phyloP scores from a whole-genome alignment of 1,140 invertebrate species.

The Dendrolimus punctatus region DNA sequence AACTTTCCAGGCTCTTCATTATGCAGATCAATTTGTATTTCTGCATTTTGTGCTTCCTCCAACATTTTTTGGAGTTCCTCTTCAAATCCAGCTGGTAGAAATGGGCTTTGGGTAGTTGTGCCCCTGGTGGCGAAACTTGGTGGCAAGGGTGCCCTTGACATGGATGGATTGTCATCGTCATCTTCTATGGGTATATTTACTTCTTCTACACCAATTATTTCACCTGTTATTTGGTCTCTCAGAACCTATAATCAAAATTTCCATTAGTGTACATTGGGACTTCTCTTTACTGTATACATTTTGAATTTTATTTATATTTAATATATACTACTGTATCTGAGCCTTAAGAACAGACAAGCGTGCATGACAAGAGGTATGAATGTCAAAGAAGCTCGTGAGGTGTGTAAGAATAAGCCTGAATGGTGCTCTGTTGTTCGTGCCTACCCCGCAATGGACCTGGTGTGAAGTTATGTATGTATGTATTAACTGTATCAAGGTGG shows the following conservation, averaged over 20 bases:
- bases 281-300: no score
- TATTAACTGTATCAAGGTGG: no score
- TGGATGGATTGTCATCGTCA: conserved; percentile 57
- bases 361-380: no score
- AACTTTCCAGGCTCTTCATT: conserved; percentile 55
- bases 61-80: conserved; percentile 51
- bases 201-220: conserved; percentile 59
- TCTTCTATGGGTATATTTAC: conserved; percentile 47
- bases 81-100: conserved; percentile 66
- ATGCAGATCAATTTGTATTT: conserved; percentile 42
- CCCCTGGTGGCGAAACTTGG: conserved; percentile 58
- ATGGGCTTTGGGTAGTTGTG: conserved; percentile 55
- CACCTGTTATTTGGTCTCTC: conserved; percentile 48
- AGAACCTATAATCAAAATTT: conserved; percentile 33
- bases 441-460: no score
- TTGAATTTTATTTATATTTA: no score
- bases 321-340: no score
- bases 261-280: neutral
- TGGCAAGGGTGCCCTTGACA: conserved; percentile 62
- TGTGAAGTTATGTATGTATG: no score
- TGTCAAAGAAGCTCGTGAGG: no score
- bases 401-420: no score
- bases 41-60: conserved; percentile 28
- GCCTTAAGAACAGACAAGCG: no score
- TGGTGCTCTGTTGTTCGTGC: no score